Base-by-base conservation (phyloP, 2,797 vertebrate species). In the Peromyscus eremicus region DNA sequence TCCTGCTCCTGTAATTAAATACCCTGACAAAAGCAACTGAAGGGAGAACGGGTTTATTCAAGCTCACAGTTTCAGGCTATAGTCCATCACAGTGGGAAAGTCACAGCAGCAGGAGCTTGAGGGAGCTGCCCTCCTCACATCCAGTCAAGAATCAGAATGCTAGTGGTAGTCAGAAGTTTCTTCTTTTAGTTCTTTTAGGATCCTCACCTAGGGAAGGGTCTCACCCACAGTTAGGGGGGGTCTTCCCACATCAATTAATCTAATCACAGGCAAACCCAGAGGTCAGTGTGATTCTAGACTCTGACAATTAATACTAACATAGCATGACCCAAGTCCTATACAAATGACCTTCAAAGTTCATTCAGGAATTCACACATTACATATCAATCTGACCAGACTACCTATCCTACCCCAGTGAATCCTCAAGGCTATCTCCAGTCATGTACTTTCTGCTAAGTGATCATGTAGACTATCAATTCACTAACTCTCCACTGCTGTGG, bases 381-480 rank as follows among this genome's bases (percentile, higher is more conserved):
- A 60, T 17, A 37, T 81, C 40, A 29, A 60, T 19, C 81, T 92
- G 68, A 92, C 77, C 60, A 52, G 80, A 79, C 43, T 62, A 55
- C 29, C 46, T 52, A 94, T 91, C 84, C 79, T 32, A 75, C 49
- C 70, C 43, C 46, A 52, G 32, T 21, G 55, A 94, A 3, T 85
- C 62, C 49, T 52, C 32, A 10, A 68, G 64, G 64, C 32, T 70
- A 86, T 23, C 52, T 46, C 77, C 77, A 70, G 34, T 32, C 80
- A 79, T 14, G n/a, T 85, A 84, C 43, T 88, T 92, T 9, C 66
- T 94, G 9, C 62, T 92, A 91, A 87, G 70, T 4, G 66, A 62
- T 82, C 68, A 64, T 29, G 14, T 6, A 75, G 34, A 62, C 46
- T 57, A 81, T 46, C n/a, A 70, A 83, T 37, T 83, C 87, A 89